Evolutionary conservation across 2,888 invertebrate genomes (phyloP).

Genomic region (Lepidocyrtoides sp.): DNA sequence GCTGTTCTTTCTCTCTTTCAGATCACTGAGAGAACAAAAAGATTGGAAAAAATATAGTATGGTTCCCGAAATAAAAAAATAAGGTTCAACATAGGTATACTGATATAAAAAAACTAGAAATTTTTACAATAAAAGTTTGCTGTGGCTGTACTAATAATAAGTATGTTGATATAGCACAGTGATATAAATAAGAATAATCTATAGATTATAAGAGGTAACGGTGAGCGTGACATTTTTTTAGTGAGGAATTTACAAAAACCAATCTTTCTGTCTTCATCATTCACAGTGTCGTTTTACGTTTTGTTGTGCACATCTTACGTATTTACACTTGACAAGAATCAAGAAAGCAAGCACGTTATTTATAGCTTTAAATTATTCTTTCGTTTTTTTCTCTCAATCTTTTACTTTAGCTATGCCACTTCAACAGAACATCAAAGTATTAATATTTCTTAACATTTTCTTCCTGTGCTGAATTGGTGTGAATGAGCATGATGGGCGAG

Average conservation of each 20-base stretch:
- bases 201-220: constrained; percentile 43
- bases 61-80: background rate
- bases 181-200: background rate
- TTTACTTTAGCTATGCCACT: constrained; percentile 27
- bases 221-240: constrained; percentile 75
- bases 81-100: background rate
- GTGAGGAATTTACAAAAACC: constrained; percentile 58
- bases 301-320: constrained; percentile 1
- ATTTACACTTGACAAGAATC: constrained; percentile 16
- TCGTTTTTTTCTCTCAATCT: constrained; percentile 5
- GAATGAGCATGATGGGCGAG: constrained; percentile 41
- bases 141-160: background rate
- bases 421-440: constrained; percentile 34
- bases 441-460: constrained; percentile 43
- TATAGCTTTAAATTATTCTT: constrained; percentile 56
- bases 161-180: background rate
- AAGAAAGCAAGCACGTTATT: constrained; percentile 67
- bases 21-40: constrained; percentile 34
- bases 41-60: constrained; percentile 45
- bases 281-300: constrained; percentile 29
- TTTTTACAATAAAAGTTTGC: background rate
- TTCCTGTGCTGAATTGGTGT: background rate
- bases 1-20: constrained; percentile 46
- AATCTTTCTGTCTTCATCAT: constrained; percentile 69
- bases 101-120: background rate